Percentiles rank a stretch among this genome's conserved stretches.
These are phyloP conservation scores for Picus viridis DNA, from an alignment of 2,797 vertebrate genomes.

Conservation along the genomic window DNA sequence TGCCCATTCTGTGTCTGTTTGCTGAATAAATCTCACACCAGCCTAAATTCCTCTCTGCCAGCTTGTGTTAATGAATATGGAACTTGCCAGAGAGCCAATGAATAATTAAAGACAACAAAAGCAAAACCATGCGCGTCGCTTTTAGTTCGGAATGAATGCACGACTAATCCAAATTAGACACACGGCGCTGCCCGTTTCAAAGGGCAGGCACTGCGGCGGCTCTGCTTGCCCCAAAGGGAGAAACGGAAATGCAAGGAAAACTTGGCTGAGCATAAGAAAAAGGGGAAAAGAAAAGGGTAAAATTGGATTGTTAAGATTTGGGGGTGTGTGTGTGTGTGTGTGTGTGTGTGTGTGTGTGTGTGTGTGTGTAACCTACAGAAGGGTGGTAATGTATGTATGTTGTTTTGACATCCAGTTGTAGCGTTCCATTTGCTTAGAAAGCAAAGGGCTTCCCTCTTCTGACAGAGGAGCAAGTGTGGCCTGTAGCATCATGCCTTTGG, in stretches of 20 bases:
- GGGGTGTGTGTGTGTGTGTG: no score
- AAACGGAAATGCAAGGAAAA: neutral
- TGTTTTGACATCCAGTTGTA: neutral
- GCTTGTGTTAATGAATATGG: slow-evolving; percentile 65
- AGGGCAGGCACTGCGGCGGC: slow-evolving; percentile 18
- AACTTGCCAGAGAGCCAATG: slow-evolving; percentile 36
- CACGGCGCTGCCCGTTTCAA: slow-evolving; percentile 53
- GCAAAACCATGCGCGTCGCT: slow-evolving; percentile 5
- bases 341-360: no score
- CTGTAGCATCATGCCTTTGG: neutral
- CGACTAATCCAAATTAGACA: slow-evolving; percentile 57
- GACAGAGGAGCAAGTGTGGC: neutral
- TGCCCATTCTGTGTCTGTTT: slow-evolving; percentile 20
- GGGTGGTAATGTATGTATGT: neutral
- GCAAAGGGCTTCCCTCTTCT: neutral
- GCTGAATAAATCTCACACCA: slow-evolving; percentile 50
- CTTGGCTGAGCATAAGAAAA: neutral
- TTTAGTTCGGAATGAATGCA: slow-evolving; percentile 49
- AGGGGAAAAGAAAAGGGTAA: neutral
- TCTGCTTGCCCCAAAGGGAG: neutral
- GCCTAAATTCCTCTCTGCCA: slow-evolving; percentile 46
- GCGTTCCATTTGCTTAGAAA: neutral
- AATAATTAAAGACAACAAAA: neutral
- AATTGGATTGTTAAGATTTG: neutral
- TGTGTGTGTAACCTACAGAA: neutral